phyloP scores from a whole-genome alignment of 2,797 vertebrate genomes.

The Emys orbicularis region DNA sequence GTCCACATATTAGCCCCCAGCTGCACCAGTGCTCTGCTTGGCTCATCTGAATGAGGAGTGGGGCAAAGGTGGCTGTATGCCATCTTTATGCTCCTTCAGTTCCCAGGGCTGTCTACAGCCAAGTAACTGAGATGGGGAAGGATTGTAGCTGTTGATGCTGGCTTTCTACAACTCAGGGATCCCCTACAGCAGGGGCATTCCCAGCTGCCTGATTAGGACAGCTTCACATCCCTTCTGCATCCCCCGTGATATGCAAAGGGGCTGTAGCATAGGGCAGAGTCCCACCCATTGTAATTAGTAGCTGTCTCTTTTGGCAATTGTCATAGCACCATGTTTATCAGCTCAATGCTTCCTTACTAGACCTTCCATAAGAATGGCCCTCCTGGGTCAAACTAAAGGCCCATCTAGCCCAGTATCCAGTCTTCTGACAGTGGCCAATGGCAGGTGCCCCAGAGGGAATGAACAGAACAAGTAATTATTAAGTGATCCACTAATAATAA shows the following conservation, averaged over 20 bases:
- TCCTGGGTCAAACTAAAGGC: no score
- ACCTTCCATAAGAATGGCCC: not conserved
- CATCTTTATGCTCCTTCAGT: not conserved
- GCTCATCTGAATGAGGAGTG: not conserved
- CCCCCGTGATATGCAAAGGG: not conserved
- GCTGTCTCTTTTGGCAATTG: not conserved
- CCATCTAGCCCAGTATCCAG: no score
- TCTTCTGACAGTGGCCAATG: no score
- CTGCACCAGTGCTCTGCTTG: not conserved
- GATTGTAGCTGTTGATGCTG: not conserved
- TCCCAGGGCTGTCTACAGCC: not conserved
- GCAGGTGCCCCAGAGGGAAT: no score
- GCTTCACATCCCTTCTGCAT: not conserved
- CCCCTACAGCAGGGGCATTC: not conserved
- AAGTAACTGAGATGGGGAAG: not conserved
- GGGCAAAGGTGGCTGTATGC: not conserved
- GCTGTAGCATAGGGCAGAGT: not conserved
- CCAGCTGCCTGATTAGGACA: not conserved
- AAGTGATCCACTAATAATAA: not conserved
- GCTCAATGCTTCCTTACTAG: not conserved
- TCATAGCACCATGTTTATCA: not conserved
- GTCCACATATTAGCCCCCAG: constrained; percentile 24
- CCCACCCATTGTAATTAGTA: not conserved
- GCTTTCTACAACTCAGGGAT: not conserved
- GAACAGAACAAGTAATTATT: no score